Conservation (phyloP, 2,888 invertebrate genomes). For the Tipula helvola region DNA sequence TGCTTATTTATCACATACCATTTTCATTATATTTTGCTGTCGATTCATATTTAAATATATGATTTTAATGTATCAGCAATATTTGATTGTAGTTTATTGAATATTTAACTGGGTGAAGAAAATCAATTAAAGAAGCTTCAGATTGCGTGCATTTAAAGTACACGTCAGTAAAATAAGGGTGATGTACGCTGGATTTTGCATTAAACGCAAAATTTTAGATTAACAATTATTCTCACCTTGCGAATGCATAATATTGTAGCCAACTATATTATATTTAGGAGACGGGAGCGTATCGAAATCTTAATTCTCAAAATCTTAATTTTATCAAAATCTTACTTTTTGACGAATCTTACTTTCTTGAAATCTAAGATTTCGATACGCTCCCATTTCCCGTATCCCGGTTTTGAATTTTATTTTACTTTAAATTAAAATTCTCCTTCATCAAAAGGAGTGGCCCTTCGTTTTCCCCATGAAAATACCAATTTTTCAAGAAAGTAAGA, state of each 20-base stretch:
- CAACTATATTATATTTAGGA: no score
- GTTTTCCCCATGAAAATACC: no score
- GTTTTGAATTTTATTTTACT: no score
- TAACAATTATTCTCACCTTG: neutral
- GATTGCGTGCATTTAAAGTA: neutral
- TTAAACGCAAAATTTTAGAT: neutral
- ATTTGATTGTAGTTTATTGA: neutral
- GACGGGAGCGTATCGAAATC: no score
- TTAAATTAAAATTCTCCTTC: no score
- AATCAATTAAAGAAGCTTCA: neutral
- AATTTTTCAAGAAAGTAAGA: no score
- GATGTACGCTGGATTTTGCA: neutral
- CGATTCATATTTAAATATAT: neutral
- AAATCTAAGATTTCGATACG: no score
- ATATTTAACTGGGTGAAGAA: neutral
- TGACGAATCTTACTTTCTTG: no score
- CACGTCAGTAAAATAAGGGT: neutral
- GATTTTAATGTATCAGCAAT: neutral
- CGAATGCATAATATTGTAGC: neutral
- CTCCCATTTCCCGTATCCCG: no score
- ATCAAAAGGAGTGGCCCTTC: no score
- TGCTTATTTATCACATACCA: neutral
- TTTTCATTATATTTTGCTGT: neutral
- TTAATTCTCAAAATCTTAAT: no score
- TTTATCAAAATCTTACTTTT: no score